Base-by-base conservation (phyloP, 1,140 invertebrate genomes). In the Wiebesia pumilae region DNA sequence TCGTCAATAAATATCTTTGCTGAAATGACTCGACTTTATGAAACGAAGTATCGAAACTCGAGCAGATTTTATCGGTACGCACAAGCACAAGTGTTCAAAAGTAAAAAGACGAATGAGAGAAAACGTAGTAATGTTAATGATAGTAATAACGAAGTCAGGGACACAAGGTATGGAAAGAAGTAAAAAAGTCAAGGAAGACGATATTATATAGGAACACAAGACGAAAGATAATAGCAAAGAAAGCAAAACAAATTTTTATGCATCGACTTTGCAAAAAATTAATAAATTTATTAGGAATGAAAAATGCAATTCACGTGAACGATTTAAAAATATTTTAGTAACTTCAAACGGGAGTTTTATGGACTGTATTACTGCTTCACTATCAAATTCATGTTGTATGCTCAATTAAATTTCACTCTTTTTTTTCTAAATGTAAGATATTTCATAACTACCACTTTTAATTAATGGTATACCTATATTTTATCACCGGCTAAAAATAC, bases 1-100 rank as follows among this genome's bases (percentile, higher is more conserved):
- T 85, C 38, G 21, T 40, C 40, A 67, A 67, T 85, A 79, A 79
- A 65, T 35, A 85, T 1, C 35, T 33, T 10, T 12, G 38, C 38
- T 51, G 21, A 33, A 73, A 75, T n/a, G 69, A 51, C 38, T 79
- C 12, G n/a, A 84, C 14, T 83, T 78, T 51, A 84, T 33, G 75
- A 79, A 84, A 84, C n/a, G 3, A 47, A 78, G 75, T 54, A 79
- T 78, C 43, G 40, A 84, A 73, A 81, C 47, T 81, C 62, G 67
- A 85, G 67, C 35, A 81, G 65, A 85, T 85, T 81, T 85, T 73
- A 85, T 85, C 75, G 19, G 30, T 83, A 27, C n/a, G 7, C 19
- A n/a, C 16, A 62, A 19, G 38, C 65, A 12, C n/a, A 40, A 47
- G 47, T 69, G 30, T 69, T 43, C 24, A 81, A n/a, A 7, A 67